Evolutionary conservation across 2,113 vertebrate genomes (phyloP).

Genomic region (Melanostigma gelatinosum): DNA sequence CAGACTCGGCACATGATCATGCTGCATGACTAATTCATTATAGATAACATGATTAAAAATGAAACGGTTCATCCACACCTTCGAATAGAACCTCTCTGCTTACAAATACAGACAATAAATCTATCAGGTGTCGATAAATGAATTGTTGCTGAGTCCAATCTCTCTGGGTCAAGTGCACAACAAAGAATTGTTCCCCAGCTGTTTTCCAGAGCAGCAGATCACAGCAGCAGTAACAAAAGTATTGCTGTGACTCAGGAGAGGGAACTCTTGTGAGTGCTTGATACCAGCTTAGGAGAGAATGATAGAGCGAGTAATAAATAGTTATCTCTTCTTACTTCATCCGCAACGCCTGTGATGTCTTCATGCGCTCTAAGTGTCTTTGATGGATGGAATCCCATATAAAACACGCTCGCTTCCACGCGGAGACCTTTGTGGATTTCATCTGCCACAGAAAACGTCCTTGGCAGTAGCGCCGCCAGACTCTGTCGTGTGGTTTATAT

Average conservation of each 20-base stretch:
- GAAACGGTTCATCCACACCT: slow-evolving; percentile 25
- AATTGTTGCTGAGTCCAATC: not conserved
- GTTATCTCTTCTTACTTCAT: slow-evolving; percentile 20
- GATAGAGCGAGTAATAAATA: not conserved
- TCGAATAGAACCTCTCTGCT: not conserved
- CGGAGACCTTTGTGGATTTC: slow-evolving; percentile 55
- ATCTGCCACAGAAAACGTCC: slow-evolving; percentile 60
- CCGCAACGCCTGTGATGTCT: slow-evolving; percentile 30
- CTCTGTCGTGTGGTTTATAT: slow-evolving; percentile 45
- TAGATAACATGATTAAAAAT: slow-evolving; percentile 43
- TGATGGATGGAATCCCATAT: slow-evolving; percentile 50
- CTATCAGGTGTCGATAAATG: not conserved
- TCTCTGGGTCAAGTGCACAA: not conserved
- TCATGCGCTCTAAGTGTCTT: slow-evolving; percentile 27
- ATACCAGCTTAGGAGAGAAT: not conserved
- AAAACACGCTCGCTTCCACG: slow-evolving; percentile 62
- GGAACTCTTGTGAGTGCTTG: not conserved
- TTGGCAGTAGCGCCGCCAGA: slow-evolving; percentile 57
- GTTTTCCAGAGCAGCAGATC: slow-evolving; percentile 6
- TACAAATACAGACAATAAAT: not conserved
- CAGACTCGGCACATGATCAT: slow-evolving; percentile 17
- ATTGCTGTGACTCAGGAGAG: slow-evolving; percentile 20
- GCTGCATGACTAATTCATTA: slow-evolving; percentile 43
- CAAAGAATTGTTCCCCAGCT: not conserved
- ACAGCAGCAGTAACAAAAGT: slow-evolving; percentile 7